These are phyloP conservation scores for Calameuta filiformis DNA, from an alignment of 2,888 invertebrate genomes.

Conservation along the genomic window DNA sequence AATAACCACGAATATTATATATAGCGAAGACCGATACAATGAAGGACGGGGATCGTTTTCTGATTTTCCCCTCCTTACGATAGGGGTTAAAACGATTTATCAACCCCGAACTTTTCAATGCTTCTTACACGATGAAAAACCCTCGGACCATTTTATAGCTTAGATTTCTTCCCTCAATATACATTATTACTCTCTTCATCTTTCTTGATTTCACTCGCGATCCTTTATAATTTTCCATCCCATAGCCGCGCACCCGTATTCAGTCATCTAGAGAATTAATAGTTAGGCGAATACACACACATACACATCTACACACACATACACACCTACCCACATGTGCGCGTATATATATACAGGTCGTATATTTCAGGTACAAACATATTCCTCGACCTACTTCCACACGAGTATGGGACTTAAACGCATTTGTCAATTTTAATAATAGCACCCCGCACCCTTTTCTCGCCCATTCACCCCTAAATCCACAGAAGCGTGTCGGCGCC, in stretches of 20 bases:
- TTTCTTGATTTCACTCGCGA: not conserved
- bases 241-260: not conserved
- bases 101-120: slow-evolving; percentile 11
- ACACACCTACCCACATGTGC: not conserved
- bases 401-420: not conserved
- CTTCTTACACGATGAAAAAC: not conserved
- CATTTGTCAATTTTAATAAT: not conserved
- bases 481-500: not conserved
- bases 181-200: not conserved
- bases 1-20: not conserved
- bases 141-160: not conserved
- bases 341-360: not conserved
- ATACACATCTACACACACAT: not conserved
- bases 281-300: not conserved
- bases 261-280: not conserved
- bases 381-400: not conserved
- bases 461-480: not conserved
- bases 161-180: not conserved
- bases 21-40: not conserved
- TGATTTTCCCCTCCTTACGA: slow-evolving; percentile 8
- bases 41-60: slow-evolving; percentile 19
- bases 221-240: not conserved
- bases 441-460: not conserved
- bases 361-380: not conserved
- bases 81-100: slow-evolving; percentile 10